Evolutionary conservation across 2,797 vertebrate species (phyloP), one percentile per base, ranked within the genome.

Genomic region (Trichosurus vulpecula): DNA sequence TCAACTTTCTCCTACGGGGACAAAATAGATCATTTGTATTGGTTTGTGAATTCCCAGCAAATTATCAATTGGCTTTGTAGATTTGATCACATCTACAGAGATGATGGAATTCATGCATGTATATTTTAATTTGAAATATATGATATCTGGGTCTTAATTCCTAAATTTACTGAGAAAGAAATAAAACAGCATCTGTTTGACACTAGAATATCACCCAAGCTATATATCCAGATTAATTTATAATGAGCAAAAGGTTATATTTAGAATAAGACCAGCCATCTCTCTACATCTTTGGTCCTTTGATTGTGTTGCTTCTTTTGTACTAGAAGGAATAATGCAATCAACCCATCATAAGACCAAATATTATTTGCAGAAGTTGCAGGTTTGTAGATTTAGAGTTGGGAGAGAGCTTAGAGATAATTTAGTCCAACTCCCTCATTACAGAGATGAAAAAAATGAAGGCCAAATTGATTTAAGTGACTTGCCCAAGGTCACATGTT

Each of bases 11-110:
- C 74, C 52, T 91, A 91, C 52, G 90, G 51, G 96, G 29, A 95
- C 87, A 95, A 93, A 96, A 87, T 53, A 55, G 35, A 52, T 27
- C 94, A 91, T 96, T 96, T 94, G 31, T 58, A 55, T 55, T 93
- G 12, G 74, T 51, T 52, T 57, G 95, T 89, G 41, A 96, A 91
- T 14, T 89, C 6, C 54, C 56, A 93, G 16, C 30, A 93, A 27
- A 95, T 95, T 54, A 93, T 0, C 13, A 9, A 41, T 41, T 74
- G 66, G 19, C 19, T 74, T 74, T 74, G 19, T 41, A 74, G n/a
- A 74, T 74, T n/a, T 74, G n/a, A 41, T 41, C 3, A 31, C 61
- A 58, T 8, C n/a, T 25, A 2, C n/a, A 74, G 16, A 74, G 8
- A 0, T 74, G n/a, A 41, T 74, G 16, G 66, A 9, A 74, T 41